A percentile compares a stretch with the other conserved stretches of the same genome.
Evolutionary conservation across 1,140 invertebrate species (phyloP).

Genomic region (Bactericera cockerelli): DNA sequence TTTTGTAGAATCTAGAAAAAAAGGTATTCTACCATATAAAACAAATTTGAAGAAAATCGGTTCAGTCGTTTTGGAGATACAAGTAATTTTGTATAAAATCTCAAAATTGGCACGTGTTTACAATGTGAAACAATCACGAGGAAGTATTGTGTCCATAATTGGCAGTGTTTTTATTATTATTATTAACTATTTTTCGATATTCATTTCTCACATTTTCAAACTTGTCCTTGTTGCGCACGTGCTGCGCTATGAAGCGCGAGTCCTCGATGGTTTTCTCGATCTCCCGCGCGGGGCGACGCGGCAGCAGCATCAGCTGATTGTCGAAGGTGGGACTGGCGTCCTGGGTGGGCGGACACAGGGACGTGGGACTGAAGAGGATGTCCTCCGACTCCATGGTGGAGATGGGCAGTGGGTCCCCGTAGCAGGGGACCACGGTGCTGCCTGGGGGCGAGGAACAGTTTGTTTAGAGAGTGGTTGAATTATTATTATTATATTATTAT

Average conservation of each 20-base stretch:
- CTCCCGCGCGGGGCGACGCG: slow-evolving; percentile 55
- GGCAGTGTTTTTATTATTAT: too few relatives aligned
- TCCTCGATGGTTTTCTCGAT: slow-evolving; percentile 79
- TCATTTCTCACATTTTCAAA: slow-evolving; percentile 87
- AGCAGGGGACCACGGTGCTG: slow-evolving; percentile 17
- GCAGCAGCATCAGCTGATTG: slow-evolving; percentile 37
- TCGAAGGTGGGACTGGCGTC: not conserved
- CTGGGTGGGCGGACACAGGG: slow-evolving; percentile 35
- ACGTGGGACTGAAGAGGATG: slow-evolving; percentile 57
- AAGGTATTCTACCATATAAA: too few relatives aligned
- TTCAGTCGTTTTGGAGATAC: too few relatives aligned
- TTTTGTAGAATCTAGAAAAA: too few relatives aligned
- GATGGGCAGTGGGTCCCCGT: slow-evolving; percentile 38
- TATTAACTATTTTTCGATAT: too few relatives aligned
- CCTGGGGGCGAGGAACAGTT: slow-evolving; percentile 1
- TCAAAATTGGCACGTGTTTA: too few relatives aligned
- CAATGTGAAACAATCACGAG: too few relatives aligned
- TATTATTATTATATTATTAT: too few relatives aligned
- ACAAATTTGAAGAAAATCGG: too few relatives aligned
- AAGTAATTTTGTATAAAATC: too few relatives aligned
- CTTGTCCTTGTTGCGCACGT: slow-evolving; percentile 84
- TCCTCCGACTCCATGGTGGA: slow-evolving; percentile 57
- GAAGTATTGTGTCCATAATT: too few relatives aligned
- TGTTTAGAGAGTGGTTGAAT: too few relatives aligned
- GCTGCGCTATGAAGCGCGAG: slow-evolving; percentile 83